Percentiles rank a stretch among this genome's conserved stretches.
phyloP scores from a whole-genome alignment of 2,888 invertebrate species.

The Pteria penguin region DNA sequence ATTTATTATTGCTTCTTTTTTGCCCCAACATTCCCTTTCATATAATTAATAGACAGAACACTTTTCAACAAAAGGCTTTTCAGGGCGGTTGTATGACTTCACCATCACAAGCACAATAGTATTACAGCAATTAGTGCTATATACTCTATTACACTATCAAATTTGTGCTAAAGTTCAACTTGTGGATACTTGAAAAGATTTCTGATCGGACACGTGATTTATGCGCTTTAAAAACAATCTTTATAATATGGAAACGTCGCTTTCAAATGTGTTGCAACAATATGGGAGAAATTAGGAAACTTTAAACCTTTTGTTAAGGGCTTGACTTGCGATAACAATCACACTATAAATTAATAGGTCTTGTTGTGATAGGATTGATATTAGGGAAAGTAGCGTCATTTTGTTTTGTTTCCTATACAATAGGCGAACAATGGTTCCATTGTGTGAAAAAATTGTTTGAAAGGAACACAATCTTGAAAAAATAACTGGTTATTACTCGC shows the following conservation, averaged over 20 bases:
- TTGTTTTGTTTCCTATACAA: constrained; percentile 1
- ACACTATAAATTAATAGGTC: background rate
- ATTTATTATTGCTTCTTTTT: constrained; percentile 49
- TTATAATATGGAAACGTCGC: background rate
- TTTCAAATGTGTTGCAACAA: constrained; percentile 11
- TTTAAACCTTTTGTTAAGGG: constrained; percentile 17
- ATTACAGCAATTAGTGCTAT: constrained; percentile 30
- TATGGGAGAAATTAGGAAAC: constrained; percentile 16
- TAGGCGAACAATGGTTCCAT: background rate
- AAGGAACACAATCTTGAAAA: background rate
- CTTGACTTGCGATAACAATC: background rate
- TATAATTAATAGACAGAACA: constrained; percentile 50
- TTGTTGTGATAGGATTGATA: background rate
- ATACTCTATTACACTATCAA: constrained; percentile 1
- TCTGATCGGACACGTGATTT: constrained; percentile 15
- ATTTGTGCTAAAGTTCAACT: constrained; percentile 35
- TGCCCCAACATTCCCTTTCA: constrained; percentile 44
- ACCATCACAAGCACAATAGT: constrained; percentile 23
- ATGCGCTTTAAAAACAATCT: constrained; percentile 26
- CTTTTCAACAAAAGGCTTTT: constrained; percentile 42
- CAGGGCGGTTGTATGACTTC: constrained; percentile 41
- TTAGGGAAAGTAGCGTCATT: background rate
- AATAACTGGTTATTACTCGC: background rate
- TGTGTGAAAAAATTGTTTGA: background rate
- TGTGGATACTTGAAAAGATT: constrained; percentile 30